Evolutionary conservation across 2,888 invertebrate species (phyloP), one percentile per base, ranked within the genome.

Genomic region (Synergus umbraculus): DNA sequence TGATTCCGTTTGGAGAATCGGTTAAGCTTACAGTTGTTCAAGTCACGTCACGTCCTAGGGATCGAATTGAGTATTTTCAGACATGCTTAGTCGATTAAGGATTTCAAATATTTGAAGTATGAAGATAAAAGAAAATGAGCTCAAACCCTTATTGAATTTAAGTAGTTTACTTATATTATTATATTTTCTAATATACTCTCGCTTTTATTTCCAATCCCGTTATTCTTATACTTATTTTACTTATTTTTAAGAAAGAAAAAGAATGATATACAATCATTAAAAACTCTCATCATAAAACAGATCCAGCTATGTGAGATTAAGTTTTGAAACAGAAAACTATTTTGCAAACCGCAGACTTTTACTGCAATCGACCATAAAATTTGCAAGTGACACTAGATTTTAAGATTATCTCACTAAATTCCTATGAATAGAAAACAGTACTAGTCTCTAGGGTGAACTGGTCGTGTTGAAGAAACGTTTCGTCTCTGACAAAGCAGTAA

Each of bases 401-500:
- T 54, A 54, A 9, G 3, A 9, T 54, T 54, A 0, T 9, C 9
- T n/a, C n/a, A n/a, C n/a, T 18, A 8, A n/a, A 54, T 54, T n/a
- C 3, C n/a, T 54, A n/a, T 54, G 54, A 54, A 54, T 54, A 54
- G 54, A n/a, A 54, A 54, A 54, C 54, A 54, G 54, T 54, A 8
- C 2, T 54, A 7, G 2, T 54, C 2, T 54, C n/a, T 54, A 54
- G 54, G 54, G 54, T 54, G 8, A 54, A 54, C 9, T 54, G 54
- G 8, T 43, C 8, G 54, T 54, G 54, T 54, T n/a, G 9, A 2
- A 3, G 54, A n/a, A 54, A 54, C 54, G 54, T 54, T 54, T 54
- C 13, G 54, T 54, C 54, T 54, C 54, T 54, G 54, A n/a, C 54
- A n/a, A 54, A 54, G 54, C 54, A 54, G n/a, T n/a, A 54, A 54